These are phyloP conservation scores for Microtus richardsoni DNA, from an alignment of 2,113 vertebrate species.

Conservation along the genomic window DNA sequence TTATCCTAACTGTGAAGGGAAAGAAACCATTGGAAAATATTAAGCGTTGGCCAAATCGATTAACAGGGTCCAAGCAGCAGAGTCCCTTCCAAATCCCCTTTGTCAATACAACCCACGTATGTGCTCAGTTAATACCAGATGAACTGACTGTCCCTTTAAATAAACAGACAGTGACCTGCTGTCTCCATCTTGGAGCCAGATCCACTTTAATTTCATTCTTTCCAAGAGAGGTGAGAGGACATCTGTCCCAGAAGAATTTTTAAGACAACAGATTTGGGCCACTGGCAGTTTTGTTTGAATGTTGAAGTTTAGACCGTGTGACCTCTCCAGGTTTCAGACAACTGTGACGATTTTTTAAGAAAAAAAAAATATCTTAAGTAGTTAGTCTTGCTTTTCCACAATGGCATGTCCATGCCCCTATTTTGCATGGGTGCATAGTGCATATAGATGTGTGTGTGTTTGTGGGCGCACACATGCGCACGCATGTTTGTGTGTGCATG, in stretches of 20 bases:
- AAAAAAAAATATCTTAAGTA: neutral
- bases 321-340: neutral
- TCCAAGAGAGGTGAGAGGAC: neutral
- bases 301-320: neutral
- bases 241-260: constrained; percentile 27
- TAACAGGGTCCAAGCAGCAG: neutral
- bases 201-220: constrained; percentile 47
- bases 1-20: neutral
- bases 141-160: neutral
- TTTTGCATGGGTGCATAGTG: neutral
- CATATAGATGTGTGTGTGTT: no score
- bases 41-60: neutral
- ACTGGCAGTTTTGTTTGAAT: neutral
- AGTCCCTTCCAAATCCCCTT: neutral
- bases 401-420: neutral
- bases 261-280: neutral
- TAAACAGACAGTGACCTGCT: neutral
- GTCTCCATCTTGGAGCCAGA: neutral
- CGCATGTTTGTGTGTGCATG: no score
- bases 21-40: neutral
- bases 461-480: no score
- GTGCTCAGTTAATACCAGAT: neutral
- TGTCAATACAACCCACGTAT: neutral
- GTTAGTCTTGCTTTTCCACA: neutral
- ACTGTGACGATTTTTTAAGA: neutral